Evolutionary conservation across 2,888 invertebrate species (phyloP), one percentile per base, ranked within the genome.

Genomic region (Protonemura montana): DNA sequence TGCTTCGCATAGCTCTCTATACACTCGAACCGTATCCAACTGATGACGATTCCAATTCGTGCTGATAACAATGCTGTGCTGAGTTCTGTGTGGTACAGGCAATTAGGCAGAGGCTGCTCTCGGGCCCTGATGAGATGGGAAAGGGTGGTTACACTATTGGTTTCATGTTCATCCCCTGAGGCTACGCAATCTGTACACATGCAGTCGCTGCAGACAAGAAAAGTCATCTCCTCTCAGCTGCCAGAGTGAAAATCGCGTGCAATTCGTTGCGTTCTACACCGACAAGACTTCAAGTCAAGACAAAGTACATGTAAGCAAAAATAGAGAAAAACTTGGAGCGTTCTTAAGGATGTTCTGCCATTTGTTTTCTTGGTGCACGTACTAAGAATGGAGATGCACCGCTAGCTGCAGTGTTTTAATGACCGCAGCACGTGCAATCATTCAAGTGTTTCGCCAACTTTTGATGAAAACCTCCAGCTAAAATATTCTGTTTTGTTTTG

Each of bases 81-180:
- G 78, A 78, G 78, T 78, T 78, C 78, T 78, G 78, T 28, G 28
- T 78, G 25, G 78, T 13, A 78, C 78, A 78, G 78, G 78, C 78
- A 78, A 78, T 78, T 78, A 78, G 28, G n/a, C 26, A 76, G n/a
- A n/a, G 78, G n/a, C 78, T 10, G 7, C 59, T 3, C 59, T 21
- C 59, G 16, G 59, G 59, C 59, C 21, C 59, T 59, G 59, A 59
- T 59, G 59, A 59, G 59, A 59, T 59, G 59, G 59, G 59, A 59
- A 7, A 21, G 59, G 59, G 59, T 59, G 59, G 59, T 59, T 59
- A 59, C 59, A 59, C 59, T 59, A 59, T 59, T 59, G 59, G 59
- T 59, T 59, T 59, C 59, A 21, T 21, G 59, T 59, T 59, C 59
- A 59, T 59, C 59, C 59, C 59, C 21, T 59, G 59, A 59, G 59